A percentile compares a stretch with the other conserved stretches of the same genome.
phyloP scores from a whole-genome alignment of 2,888 invertebrate species.

The Campopleginae sp. region DNA sequence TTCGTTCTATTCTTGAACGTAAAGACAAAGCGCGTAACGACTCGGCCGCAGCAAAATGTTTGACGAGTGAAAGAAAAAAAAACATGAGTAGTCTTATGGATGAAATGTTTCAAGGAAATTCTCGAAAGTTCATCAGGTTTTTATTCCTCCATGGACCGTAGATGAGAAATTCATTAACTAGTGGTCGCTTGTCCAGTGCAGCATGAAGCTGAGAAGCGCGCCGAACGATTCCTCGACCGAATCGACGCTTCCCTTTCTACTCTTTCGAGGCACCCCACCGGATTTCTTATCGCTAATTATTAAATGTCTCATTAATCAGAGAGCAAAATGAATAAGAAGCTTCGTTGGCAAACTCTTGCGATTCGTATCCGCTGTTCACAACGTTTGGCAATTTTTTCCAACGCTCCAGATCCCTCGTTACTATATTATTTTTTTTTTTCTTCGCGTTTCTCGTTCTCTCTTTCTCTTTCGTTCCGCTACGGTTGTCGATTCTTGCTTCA shows the following conservation, averaged over 20 bases:
- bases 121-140: background rate
- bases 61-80: slow-evolving; percentile 1
- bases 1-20: slow-evolving; percentile 44
- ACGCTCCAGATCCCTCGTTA: slow-evolving; percentile 10
- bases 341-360: background rate
- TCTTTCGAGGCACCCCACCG: background rate
- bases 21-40: slow-evolving; percentile 33
- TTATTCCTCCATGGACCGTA: background rate
- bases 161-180: background rate
- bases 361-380: background rate
- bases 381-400: background rate
- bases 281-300: background rate
- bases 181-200: background rate
- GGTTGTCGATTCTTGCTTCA: slow-evolving; percentile 1
- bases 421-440: background rate
- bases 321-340: background rate
- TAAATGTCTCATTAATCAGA: background rate
- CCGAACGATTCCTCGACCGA: background rate
- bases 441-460: background rate
- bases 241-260: background rate
- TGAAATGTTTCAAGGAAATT: background rate
- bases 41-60: background rate
- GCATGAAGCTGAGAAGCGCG: background rate
- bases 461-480: background rate
- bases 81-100: slow-evolving; percentile 4